These are phyloP conservation scores for Lycodopsis pacificus DNA, from an alignment of 2,797 vertebrate species.

Conservation along the genomic window DNA sequence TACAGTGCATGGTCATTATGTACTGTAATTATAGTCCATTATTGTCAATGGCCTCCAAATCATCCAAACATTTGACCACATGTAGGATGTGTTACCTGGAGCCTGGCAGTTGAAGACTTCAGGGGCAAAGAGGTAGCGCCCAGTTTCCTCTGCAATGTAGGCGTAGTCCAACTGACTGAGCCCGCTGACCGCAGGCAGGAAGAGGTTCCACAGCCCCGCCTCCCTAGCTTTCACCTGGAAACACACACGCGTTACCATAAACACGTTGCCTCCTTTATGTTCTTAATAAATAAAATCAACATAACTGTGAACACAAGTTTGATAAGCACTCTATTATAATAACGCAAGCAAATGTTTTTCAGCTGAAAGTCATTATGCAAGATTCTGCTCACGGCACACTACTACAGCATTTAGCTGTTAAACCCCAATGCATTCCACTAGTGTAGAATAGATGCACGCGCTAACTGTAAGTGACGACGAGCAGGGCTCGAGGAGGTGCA, in stretches of 20 bases:
- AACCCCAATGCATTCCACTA: not conserved
- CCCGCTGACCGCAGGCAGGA: conserved; percentile 89
- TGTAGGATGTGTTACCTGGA: conserved; percentile 85
- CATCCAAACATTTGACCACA: not conserved
- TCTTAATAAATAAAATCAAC: not conserved
- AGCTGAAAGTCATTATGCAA: not conserved
- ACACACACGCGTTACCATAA: conserved; percentile 8
- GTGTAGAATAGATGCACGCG: fast-evolving
- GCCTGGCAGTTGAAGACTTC: conserved; percentile 96
- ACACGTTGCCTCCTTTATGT: not conserved
- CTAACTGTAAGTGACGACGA: not conserved
- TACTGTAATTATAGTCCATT: not conserved
- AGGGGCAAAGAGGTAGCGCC: conserved; percentile 89
- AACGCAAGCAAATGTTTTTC: not conserved
- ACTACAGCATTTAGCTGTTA: not conserved
- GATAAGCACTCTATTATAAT: not conserved
- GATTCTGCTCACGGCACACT: not conserved
- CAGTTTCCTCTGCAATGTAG: conserved; percentile 93
- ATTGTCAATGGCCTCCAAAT: not conserved
- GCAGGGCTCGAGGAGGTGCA: not conserved
- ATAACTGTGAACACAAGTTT: not conserved
- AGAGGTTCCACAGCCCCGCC: conserved; percentile 94
- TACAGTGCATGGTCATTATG: not conserved
- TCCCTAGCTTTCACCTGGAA: conserved; percentile 88
- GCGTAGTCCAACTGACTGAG: conserved; percentile 94